These are phyloP conservation scores for Rhincodon typus DNA, from an alignment of 2,797 vertebrate species.

Conservation along the genomic window DNA sequence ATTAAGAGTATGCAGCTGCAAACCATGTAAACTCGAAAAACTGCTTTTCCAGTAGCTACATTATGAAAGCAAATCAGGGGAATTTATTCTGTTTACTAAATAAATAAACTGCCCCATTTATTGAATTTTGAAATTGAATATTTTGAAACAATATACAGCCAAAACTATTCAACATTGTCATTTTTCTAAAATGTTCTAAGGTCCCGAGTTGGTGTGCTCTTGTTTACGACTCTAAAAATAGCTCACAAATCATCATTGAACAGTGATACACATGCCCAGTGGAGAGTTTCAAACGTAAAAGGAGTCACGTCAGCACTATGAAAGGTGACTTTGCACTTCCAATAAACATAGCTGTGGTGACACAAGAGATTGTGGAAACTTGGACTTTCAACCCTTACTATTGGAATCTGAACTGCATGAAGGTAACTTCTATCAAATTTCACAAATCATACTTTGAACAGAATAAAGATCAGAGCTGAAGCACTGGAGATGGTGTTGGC, in stretches of 20 bases:
- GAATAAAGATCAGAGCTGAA: not conserved
- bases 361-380: not conserved
- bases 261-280: not conserved
- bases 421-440: not conserved
- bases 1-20: not conserved
- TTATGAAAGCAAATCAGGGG: not conserved
- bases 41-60: not conserved
- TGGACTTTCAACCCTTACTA: not conserved
- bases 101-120: not conserved
- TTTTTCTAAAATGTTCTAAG: not conserved
- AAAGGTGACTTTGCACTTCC: not conserved
- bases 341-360: not conserved
- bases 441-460: not conserved
- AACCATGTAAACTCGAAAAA: not conserved
- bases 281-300: not conserved
- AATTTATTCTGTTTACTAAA: not conserved
- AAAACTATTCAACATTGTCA: not conserved
- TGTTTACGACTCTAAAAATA: not conserved
- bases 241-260: not conserved
- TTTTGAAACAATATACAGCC: not conserved
- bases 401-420: not conserved
- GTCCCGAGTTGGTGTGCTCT: not conserved
- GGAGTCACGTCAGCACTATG: not conserved
- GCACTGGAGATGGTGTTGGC: not conserved
- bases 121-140: not conserved